Evolutionary conservation across 37 sponge, comb jelly and placozoan species (phyloP), one percentile per base, ranked within the genome.

Genomic region (Halichondria panicea): DNA sequence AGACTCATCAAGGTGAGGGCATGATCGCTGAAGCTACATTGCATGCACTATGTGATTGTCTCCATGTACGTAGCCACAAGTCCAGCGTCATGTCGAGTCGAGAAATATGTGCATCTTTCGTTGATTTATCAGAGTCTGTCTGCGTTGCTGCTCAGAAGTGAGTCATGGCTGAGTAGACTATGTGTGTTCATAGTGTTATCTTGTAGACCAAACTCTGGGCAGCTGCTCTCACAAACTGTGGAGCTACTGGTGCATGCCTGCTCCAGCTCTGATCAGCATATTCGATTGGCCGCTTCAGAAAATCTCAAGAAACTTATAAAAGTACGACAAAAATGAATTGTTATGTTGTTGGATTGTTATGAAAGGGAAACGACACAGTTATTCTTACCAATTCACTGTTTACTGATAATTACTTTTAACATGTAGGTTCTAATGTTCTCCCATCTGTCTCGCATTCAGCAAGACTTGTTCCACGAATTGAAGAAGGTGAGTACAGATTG

Each of bases 381-480:
- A n/a, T n/a, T n/a, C n/a, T n/a, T n/a, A n/a, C n/a, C n/a, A n/a
- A n/a, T n/a, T n/a, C n/a, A n/a, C n/a, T n/a, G n/a, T n/a, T n/a
- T n/a, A n/a, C n/a, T n/a, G n/a, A n/a, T n/a, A n/a, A n/a, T n/a
- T n/a, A n/a, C n/a, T n/a, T n/a, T n/a, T n/a, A n/a, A n/a, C n/a
- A 0, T 66, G 0, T 24, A 84, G 84, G 34, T 30, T 0, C 41
- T 84, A 28, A 75, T 84, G 77, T 42, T 25, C 34, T 44, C 66
- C 9, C 66, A 86, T 28, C 43, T 79, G n/a, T 54, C 56, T 18
- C 43, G 80, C 0, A 66, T 86, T 34, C 86, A 79, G 62, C 74
- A 79, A 33, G 80, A 77, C 54, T 52, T 86, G 11, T 86, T 79
- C 41, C 86, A 86, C 39, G 86, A 86, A 43, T 46, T 86, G 34